A percentile compares a stretch with the other conserved stretches of the same genome.
Conservation (phyloP, 2,888 invertebrate species). For the Bursaphelenchus okinawaensis region DNA sequence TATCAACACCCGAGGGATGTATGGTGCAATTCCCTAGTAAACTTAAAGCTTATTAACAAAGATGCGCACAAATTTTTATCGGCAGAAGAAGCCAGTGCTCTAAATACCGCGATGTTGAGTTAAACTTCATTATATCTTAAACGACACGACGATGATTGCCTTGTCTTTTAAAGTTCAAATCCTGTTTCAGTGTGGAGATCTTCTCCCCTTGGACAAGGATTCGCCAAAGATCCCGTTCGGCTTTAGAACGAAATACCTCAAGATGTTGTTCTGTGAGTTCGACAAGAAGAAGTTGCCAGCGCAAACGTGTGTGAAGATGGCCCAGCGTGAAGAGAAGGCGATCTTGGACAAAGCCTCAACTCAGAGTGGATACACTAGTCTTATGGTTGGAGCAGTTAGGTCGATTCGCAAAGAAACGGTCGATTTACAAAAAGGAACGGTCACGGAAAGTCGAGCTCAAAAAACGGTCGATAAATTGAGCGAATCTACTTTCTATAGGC, state of each 20-base stretch:
- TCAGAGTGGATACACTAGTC: slow-evolving; percentile 25
- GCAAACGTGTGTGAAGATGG: slow-evolving; percentile 16
- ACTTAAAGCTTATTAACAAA: too few species aligned
- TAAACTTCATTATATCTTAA: too few species aligned
- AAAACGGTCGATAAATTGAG: background rate
- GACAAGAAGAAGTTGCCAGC: background rate
- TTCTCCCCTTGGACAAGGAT: slow-evolving; percentile 1
- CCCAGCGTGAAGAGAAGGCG: slow-evolving; percentile 32
- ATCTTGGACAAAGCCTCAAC: slow-evolving; percentile 26
- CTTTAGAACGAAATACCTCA: slow-evolving; percentile 16
- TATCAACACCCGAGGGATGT: too few species aligned
- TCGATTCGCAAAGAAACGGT: slow-evolving; percentile 16
- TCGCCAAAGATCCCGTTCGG: slow-evolving; percentile 16
- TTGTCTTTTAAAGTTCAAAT: too few species aligned
- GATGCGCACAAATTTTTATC: too few species aligned
- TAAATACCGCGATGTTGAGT: too few species aligned
- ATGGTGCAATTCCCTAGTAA: too few species aligned
- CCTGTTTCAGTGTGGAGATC: too few species aligned
- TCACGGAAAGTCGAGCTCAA: background rate
- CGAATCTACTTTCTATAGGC: background rate
- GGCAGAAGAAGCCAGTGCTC: too few species aligned
- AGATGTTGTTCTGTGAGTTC: slow-evolving; percentile 26
- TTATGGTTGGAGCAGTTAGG: slow-evolving; percentile 19
- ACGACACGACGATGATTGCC: too few species aligned
- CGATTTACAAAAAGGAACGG: background rate